Evolutionary conservation across 2,888 invertebrate species (phyloP).

Genomic region (Pyralis farinalis): DNA sequence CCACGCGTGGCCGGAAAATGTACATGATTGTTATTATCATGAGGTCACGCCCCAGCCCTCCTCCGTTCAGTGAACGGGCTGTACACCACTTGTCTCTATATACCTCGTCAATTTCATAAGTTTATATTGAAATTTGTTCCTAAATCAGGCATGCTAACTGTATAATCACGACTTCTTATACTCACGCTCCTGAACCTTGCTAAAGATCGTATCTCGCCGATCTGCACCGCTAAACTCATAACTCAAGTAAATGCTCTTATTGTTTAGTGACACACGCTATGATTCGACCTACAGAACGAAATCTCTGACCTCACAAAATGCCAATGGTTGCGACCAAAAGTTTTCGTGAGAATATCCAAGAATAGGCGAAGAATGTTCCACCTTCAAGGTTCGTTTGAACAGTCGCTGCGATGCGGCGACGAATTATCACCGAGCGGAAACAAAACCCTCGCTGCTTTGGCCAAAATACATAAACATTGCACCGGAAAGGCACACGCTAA

Average conservation of each 20-base stretch:
- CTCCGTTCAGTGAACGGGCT: conserved; percentile 17
- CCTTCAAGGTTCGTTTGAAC: conserved; percentile 80
- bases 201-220: conserved; percentile 47
- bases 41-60: conserved; percentile 24
- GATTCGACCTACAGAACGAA: conserved; percentile 44
- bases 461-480: conserved; percentile 86
- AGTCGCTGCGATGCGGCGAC: conserved; percentile 78
- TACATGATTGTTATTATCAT: conserved; percentile 25
- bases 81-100: conserved; percentile 10
- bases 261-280: conserved; percentile 60
- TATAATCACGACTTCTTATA: conserved; percentile 38
- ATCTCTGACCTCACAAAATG: conserved; percentile 61
- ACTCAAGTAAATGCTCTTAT: conserved; percentile 50
- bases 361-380: conserved; percentile 70
- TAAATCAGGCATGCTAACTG: conserved; percentile 2
- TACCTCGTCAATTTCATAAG: conserved; percentile 7
- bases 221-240: conserved; percentile 52
- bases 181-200: conserved; percentile 39
- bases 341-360: conserved; percentile 44
- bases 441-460: conserved; percentile 74
- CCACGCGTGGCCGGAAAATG: conserved; percentile 30
- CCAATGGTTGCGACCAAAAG: conserved; percentile 38
- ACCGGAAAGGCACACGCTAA: conserved; percentile 89
- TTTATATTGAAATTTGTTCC: conserved; percentile 16
- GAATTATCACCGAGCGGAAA: conserved; percentile 68